Evolutionary conservation across 2,113 vertebrate species (phyloP).

Genomic region (Platysteira castanea): DNA sequence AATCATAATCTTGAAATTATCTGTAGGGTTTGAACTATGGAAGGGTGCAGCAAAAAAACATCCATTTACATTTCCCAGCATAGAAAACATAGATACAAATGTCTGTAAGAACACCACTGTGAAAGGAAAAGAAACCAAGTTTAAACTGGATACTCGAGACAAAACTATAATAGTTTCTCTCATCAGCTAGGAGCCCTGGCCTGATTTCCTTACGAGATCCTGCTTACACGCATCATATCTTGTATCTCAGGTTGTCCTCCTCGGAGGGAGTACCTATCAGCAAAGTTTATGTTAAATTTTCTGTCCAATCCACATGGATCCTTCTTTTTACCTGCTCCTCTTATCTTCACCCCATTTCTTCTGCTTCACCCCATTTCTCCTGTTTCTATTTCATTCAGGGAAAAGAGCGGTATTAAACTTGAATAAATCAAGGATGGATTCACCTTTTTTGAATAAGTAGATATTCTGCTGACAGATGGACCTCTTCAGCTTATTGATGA

Average conservation of each 20-base stretch:
- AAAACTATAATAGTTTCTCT: background rate
- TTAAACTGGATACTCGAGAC: background rate
- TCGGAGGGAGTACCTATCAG: fast-evolving
- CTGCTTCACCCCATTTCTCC: background rate
- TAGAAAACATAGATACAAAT: background rate
- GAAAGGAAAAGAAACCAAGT: background rate
- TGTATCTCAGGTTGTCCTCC: background rate
- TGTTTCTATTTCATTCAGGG: background rate
- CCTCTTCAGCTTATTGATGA: background rate
- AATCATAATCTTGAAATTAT: background rate
- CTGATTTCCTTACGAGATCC: background rate
- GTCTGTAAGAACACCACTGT: background rate
- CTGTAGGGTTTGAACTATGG: background rate
- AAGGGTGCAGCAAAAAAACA: background rate
- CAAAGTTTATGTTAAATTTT: background rate
- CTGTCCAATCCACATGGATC: background rate
- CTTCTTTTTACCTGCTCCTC: background rate
- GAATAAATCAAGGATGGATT: background rate
- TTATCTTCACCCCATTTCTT: background rate
- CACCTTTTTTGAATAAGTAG: background rate
- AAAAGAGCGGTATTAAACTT: background rate
- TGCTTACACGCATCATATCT: fast-evolving
- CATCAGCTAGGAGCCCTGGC: background rate
- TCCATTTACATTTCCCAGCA: background rate
- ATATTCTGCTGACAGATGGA: background rate